A percentile compares a stretch with the other conserved stretches of the same genome.
phyloP scores from a whole-genome alignment of 2,888 invertebrate genomes.

The Acrobeloides nanus region DNA sequence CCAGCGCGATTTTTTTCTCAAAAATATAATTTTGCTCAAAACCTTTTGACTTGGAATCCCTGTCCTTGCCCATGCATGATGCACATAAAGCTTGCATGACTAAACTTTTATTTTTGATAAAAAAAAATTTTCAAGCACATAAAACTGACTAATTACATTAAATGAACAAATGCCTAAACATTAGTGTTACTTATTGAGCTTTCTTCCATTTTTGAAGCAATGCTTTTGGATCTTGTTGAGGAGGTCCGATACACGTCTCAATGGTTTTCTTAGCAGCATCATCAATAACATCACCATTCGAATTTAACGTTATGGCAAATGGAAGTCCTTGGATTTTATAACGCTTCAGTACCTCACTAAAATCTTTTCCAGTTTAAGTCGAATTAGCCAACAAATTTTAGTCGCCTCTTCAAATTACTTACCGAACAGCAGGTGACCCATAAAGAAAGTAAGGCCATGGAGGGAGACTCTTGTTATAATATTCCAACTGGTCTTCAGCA shows the following conservation, averaged over 20 bases:
- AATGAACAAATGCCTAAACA: no score
- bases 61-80: no score
- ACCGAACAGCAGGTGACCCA: constrained; percentile 37
- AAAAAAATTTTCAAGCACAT: no score
- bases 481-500: constrained; percentile 37
- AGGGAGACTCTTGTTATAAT: constrained; percentile 41
- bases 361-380: constrained; percentile 5
- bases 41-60: no score
- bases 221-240: no score
- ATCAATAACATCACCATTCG: constrained; percentile 33
- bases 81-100: no score
- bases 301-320: constrained; percentile 30
- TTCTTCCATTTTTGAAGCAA: no score
- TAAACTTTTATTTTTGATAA: no score
- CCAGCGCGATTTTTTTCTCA: no score
- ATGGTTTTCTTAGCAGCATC: constrained; percentile 35
- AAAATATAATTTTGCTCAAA: no score
- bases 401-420: constrained; percentile 7
- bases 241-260: constrained; percentile 31
- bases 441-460: constrained; percentile 44
- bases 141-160: no score
- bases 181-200: no score
- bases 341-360: constrained; percentile 33
- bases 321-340: constrained; percentile 39
- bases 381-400: constrained; percentile 1